These are phyloP conservation scores for Liolophura sinensis DNA, from an alignment of 1,140 invertebrate species.

Conservation along the genomic window DNA sequence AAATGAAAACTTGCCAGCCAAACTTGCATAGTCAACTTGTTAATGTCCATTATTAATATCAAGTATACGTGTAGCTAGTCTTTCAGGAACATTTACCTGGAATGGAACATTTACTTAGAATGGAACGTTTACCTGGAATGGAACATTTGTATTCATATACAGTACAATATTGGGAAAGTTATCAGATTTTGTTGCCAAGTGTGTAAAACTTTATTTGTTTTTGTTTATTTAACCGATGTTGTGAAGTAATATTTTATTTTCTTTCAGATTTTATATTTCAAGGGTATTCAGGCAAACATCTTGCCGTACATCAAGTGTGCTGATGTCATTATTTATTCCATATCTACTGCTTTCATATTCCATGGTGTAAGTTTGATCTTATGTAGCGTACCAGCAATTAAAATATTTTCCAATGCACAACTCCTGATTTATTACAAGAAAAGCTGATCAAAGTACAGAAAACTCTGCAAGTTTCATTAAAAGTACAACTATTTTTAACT, in stretches of 20 bases:
- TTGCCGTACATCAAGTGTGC: conserved; percentile 50
- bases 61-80: no score
- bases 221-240: no score
- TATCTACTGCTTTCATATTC: conserved; percentile 79
- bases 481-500: neutral
- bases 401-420: neutral
- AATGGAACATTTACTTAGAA: no score
- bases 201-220: no score
- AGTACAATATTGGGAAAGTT: no score
- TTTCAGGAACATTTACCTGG: no score
- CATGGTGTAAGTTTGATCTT: conserved; percentile 63
- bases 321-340: conserved; percentile 70
- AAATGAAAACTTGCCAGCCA: no score
- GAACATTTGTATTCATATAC: no score
- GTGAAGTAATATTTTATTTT: conserved; percentile 3
- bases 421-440: neutral
- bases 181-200: no score
- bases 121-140: no score
- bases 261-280: conserved; percentile 54
- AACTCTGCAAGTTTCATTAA: neutral
- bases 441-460: neutral
- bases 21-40: no score
- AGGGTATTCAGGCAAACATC: conserved; percentile 40
- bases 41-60: no score
- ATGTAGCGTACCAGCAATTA: neutral